Conservation (phyloP, 1,140 invertebrate genomes). For the Hypothenemus hampei region DNA sequence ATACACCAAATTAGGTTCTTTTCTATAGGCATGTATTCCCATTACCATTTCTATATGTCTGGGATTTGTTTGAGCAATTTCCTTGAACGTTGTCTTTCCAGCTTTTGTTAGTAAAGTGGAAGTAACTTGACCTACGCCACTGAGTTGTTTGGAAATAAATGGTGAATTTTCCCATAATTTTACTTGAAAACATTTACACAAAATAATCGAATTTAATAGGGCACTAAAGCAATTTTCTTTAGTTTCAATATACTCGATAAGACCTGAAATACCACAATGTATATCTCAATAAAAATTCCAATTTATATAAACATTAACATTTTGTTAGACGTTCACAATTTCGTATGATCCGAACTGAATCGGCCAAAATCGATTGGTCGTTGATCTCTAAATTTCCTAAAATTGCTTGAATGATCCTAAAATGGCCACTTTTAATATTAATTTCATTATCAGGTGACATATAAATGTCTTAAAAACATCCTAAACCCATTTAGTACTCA, state of each 20-base stretch:
- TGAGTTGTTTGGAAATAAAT: conserved; percentile 64
- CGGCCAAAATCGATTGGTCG: conserved; percentile 63
- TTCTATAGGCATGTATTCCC: neutral
- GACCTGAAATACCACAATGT: conserved; percentile 45
- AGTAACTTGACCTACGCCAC: conserved; percentile 62
- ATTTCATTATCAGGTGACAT: neutral
- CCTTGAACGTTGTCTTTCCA: conserved; percentile 61
- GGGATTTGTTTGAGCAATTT: conserved; percentile 62
- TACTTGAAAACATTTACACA: conserved; percentile 62
- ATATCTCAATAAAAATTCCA: neutral
- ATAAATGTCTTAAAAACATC: no score
- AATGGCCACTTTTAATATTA: conserved; percentile 21
- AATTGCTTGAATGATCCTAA: conserved; percentile 67
- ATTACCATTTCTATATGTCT: conserved; percentile 67
- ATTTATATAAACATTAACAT: conserved; percentile 51
- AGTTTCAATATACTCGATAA: conserved; percentile 42
- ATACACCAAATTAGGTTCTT: neutral
- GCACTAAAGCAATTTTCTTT: conserved; percentile 45
- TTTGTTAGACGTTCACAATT: conserved; percentile 61
- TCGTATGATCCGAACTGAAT: conserved; percentile 64
- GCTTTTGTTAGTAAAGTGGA: conserved; percentile 60
- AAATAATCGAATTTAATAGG: conserved; percentile 55
- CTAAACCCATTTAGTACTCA: no score
- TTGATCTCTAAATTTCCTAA: conserved; percentile 64
- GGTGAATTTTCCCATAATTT: conserved; percentile 72